Conservation (phyloP, 2,113 vertebrate species). For the Colossoma macropomum region DNA sequence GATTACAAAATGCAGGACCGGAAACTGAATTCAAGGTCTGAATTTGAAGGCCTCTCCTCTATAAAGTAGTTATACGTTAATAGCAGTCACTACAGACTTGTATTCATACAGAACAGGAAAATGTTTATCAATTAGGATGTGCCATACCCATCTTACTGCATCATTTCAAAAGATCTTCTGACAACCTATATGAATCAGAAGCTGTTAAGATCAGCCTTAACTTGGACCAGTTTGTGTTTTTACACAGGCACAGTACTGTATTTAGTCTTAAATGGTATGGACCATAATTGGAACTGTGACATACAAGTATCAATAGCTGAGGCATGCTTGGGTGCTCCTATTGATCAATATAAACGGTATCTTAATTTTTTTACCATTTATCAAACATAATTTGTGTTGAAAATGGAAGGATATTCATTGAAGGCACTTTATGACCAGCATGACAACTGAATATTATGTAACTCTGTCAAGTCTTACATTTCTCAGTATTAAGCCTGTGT, state of each 20-base stretch:
- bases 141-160: neutral
- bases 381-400: neutral
- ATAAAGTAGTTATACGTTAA: neutral
- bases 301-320: neutral
- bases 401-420: neutral
- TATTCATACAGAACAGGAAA: neutral
- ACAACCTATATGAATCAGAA: neutral
- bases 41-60: too few species aligned
- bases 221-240: neutral
- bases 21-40: too few species aligned
- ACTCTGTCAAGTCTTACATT: neutral
- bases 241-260: neutral
- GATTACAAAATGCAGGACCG: too few species aligned
- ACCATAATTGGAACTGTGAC: neutral
- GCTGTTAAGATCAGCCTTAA: neutral
- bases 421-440: constrained; percentile 14
- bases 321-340: neutral
- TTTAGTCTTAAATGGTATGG: neutral
- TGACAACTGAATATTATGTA: neutral
- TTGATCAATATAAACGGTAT: neutral
- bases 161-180: neutral
- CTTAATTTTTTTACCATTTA: neutral
- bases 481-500: neutral
- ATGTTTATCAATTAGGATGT: neutral
- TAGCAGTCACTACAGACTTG: neutral